Percentiles rank a stretch among this genome's conserved stretches.
phyloP scores from a whole-genome alignment of 2,888 invertebrate genomes.

The Drosophila imparisetae region DNA sequence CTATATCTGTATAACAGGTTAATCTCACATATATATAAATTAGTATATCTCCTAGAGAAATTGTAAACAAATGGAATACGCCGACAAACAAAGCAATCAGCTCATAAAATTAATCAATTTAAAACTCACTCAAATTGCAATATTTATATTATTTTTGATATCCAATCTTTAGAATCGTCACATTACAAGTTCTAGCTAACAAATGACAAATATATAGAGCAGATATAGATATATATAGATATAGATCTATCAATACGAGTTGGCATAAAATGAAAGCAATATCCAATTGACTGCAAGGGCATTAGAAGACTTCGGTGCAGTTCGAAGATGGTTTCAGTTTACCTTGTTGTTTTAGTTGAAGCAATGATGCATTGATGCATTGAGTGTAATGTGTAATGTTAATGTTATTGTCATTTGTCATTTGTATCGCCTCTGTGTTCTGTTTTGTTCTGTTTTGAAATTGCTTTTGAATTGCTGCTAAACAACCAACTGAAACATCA shows the following conservation, averaged over 20 bases:
- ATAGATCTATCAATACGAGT: not conserved
- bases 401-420: conserved; percentile 56
- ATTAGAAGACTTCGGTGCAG: conserved; percentile 26
- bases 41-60: not conserved
- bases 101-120: not conserved
- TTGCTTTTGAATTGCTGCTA: conserved; percentile 69
- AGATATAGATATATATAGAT: not conserved
- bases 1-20: not conserved
- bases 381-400: conserved; percentile 49
- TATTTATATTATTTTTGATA: not conserved
- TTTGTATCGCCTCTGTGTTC: conserved; percentile 80
- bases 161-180: not conserved
- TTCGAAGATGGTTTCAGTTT: conserved; percentile 54
- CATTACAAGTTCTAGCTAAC: not conserved
- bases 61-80: not conserved
- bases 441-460: conserved; percentile 69
- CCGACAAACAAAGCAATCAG: too few species aligned
- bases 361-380: conserved; percentile 17
- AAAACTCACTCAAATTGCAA: not conserved
- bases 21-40: too few species aligned
- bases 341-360: conserved; percentile 42
- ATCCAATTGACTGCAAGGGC: conserved; percentile 35
- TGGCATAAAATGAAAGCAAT: not conserved
- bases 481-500: conserved; percentile 60
- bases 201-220: not conserved